Conservation (phyloP, 2,888 invertebrate species). For the Noctuana brunneofusca region DNA sequence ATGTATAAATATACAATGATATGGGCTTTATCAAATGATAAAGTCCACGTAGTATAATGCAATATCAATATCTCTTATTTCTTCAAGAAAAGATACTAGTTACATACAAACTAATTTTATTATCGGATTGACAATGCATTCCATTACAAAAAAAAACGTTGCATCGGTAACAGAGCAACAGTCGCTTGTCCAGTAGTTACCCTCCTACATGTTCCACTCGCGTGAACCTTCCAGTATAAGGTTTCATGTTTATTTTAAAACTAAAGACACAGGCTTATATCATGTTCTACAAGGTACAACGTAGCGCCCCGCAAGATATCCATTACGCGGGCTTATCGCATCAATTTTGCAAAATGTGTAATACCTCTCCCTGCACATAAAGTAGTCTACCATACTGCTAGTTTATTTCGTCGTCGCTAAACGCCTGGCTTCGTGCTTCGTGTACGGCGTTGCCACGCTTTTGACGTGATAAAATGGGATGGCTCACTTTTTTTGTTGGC, state of each 20-base stretch:
- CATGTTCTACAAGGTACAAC: slow-evolving; percentile 12
- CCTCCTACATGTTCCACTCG: background rate
- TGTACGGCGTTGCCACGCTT: slow-evolving; percentile 18
- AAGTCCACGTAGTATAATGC: background rate
- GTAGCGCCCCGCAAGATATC: slow-evolving; percentile 26
- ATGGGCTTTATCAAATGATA: too few relatives aligned
- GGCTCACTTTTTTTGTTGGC: background rate
- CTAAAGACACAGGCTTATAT: slow-evolving; percentile 17
- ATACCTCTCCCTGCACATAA: slow-evolving; percentile 42
- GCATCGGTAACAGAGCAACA: background rate
- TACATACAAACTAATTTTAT: too few relatives aligned
- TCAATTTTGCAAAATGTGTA: slow-evolving; percentile 47
- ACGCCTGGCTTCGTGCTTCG: slow-evolving; percentile 52
- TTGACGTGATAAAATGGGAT: background rate
- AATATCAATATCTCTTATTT: background rate
- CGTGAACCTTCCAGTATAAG: slow-evolving; percentile 1
- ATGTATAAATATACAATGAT: too few relatives aligned
- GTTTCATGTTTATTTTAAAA: slow-evolving; percentile 26
- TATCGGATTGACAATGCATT: background rate
- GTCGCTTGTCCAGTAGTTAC: background rate
- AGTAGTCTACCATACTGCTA: slow-evolving; percentile 63
- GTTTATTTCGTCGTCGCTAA: slow-evolving; percentile 70
- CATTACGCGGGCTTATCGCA: slow-evolving; percentile 42
- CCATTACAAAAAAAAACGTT: background rate
- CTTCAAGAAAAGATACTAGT: background rate